A percentile compares a stretch with the other conserved stretches of the same genome.
These are phyloP conservation scores for Pinna nobilis DNA, from an alignment of 1,140 invertebrate genomes.

Conservation along the genomic window DNA sequence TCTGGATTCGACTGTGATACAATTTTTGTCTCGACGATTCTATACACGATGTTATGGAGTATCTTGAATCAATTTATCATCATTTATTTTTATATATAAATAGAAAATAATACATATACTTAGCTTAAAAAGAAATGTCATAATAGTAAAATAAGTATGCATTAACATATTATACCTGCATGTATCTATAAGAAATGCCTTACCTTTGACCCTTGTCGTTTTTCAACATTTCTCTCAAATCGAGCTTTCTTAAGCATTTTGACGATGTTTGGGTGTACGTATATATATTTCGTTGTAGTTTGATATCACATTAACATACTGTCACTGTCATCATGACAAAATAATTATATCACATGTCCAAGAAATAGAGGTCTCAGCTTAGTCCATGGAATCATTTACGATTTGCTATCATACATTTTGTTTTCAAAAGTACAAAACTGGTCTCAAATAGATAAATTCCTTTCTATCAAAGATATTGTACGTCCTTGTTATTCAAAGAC, in stretches of 20 bases:
- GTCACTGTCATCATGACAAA: background rate
- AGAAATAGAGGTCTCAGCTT: background rate
- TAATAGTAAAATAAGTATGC: background rate
- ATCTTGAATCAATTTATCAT: too few species aligned
- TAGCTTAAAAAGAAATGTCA: background rate
- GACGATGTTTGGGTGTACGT: background rate
- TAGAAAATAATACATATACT: background rate
- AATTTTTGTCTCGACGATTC: too few species aligned
- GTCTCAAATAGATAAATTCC: too few species aligned
- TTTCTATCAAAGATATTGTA: too few species aligned
- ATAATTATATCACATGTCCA: background rate
- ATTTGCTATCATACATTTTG: background rate
- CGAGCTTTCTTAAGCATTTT: conserved; percentile 36
- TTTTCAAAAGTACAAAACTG: background rate
- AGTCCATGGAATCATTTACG: background rate
- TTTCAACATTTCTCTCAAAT: conserved; percentile 16
- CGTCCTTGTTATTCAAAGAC: too few species aligned
- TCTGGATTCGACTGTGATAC: too few species aligned
- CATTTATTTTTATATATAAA: background rate
- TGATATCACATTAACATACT: background rate
- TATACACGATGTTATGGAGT: too few species aligned
- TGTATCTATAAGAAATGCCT: background rate
- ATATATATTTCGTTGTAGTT: background rate
- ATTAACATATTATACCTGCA: background rate
- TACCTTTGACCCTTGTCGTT: background rate